phyloP scores from a whole-genome alignment of 2,113 vertebrate species.

The Stictonetta naevosa region DNA sequence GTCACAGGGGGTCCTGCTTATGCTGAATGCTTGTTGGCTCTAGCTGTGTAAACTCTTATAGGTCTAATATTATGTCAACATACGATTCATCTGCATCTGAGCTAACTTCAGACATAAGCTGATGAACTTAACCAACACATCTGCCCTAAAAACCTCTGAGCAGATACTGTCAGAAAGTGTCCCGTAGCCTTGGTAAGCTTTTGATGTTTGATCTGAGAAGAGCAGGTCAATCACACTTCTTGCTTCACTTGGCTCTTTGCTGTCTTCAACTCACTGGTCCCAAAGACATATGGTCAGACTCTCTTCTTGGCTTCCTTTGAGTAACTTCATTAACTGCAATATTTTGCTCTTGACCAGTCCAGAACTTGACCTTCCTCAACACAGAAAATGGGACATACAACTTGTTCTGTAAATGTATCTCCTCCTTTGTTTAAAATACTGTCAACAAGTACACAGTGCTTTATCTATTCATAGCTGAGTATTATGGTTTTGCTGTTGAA shows the following conservation, averaged over 20 bases:
- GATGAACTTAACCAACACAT: neutral
- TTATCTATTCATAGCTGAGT: neutral
- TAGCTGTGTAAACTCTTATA: neutral
- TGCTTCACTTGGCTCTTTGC: neutral
- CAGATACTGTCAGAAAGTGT: neutral
- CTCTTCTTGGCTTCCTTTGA: neutral
- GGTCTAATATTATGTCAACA: neutral
- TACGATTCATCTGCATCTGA: neutral
- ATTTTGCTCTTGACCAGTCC: neutral
- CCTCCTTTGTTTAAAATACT: neutral
- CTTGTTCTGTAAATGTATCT: neutral
- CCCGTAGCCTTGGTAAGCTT: neutral
- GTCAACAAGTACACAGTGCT: rapidly evolving
- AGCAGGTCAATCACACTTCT: neutral
- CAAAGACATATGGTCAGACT: rapidly evolving
- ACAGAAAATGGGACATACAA: neutral
- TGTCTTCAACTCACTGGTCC: neutral
- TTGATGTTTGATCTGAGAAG: neutral
- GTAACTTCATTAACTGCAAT: neutral
- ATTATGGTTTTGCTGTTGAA: neutral
- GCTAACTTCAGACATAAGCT: neutral
- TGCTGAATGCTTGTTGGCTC: neutral
- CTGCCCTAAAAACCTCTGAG: neutral
- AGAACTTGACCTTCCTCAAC: neutral
- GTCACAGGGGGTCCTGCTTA: neutral